Conservation (phyloP, 35 echinoderm and acorn worm genomes). For the Apostichopus japonicus region DNA sequence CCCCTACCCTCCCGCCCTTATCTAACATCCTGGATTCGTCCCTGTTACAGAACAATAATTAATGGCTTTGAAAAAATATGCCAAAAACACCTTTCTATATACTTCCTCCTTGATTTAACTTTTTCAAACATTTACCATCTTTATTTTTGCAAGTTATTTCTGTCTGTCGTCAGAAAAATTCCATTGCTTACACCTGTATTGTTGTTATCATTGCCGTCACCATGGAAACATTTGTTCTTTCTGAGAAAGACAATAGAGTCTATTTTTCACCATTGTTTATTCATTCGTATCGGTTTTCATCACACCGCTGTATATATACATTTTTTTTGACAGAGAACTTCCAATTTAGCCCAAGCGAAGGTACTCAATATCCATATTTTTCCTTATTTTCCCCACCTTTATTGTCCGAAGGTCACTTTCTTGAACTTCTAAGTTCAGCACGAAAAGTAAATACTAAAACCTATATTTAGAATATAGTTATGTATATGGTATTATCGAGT, state of each 20-base stretch:
- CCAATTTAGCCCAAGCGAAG: background rate
- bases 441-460: background rate
- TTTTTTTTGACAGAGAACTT: background rate
- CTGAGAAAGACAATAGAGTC: background rate
- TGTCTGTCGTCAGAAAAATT: background rate
- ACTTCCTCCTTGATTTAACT: background rate
- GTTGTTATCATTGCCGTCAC: background rate
- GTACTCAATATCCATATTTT: background rate
- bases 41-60: too few relatives aligned
- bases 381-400: background rate
- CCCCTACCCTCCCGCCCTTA: too few relatives aligned
- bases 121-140: background rate
- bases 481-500: background rate
- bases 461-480: background rate
- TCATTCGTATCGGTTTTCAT: background rate
- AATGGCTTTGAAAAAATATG: too few relatives aligned
- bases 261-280: background rate
- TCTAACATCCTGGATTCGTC: too few relatives aligned
- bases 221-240: background rate
- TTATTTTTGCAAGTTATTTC: background rate
- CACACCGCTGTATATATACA: background rate
- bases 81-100: too few relatives aligned
- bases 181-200: background rate
- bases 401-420: background rate
- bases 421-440: slow-evolving; percentile 23